phyloP scores from a whole-genome alignment of 1,140 invertebrate species.

The Marisa cornuarietis region DNA sequence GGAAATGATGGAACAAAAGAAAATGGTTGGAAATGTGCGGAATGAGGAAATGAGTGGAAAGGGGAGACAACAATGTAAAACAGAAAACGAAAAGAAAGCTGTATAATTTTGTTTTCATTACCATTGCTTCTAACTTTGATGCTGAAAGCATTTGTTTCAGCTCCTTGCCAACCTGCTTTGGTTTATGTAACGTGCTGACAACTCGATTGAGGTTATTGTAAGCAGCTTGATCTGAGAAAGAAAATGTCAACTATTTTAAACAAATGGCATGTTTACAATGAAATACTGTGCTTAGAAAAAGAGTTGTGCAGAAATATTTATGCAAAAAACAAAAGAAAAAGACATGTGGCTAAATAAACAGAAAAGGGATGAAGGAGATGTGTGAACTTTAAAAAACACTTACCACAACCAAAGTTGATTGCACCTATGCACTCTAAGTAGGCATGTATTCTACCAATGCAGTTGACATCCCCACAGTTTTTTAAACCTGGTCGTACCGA shows the following conservation, averaged over 20 bases:
- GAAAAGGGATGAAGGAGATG: neutral
- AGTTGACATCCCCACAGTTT: conserved; percentile 75
- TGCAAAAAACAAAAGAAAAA: no score
- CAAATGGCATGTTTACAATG: no score
- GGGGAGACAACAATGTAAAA: neutral
- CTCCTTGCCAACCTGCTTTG: conserved; percentile 26
- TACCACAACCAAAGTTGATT: conserved; percentile 76
- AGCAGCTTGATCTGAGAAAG: conserved; percentile 47
- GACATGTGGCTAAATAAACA: neutral
- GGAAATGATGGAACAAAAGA: no score
- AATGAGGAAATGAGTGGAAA: neutral
- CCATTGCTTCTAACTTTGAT: conserved; percentile 51
- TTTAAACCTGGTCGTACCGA: conserved; percentile 71
- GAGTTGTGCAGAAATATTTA: no score
- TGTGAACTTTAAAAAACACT: conserved; percentile 36
- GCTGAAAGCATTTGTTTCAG: conserved; percentile 11
- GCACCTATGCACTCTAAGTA: conserved; percentile 74
- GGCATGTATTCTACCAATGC: conserved; percentile 72
- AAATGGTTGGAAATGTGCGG: neutral
- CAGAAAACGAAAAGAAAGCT: neutral
- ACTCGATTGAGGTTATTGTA: conserved; percentile 46
- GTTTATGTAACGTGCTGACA: conserved; percentile 12
- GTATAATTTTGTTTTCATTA: conserved; percentile 20
- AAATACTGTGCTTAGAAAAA: no score
- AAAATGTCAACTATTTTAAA: neutral